A percentile compares a stretch with the other conserved stretches of the same genome.
phyloP scores from a whole-genome alignment of 2,113 vertebrate genomes.

The Mionectes macconnelli region DNA sequence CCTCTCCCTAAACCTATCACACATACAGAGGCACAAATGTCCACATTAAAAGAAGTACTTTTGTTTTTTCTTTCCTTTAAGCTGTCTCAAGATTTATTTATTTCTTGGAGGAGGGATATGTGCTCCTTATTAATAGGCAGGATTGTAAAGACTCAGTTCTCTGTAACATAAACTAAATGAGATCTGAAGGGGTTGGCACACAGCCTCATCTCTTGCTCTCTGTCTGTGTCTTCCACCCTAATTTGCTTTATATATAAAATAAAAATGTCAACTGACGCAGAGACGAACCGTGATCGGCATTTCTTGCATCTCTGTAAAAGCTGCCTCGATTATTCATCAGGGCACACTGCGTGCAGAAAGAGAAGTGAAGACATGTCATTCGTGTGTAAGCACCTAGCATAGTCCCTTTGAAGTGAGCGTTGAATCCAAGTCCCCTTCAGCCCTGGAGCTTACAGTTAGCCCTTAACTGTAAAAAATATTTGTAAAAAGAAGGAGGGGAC shows the following conservation, averaged over 20 bases:
- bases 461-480: background rate
- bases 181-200: background rate
- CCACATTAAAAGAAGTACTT: background rate
- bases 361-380: background rate
- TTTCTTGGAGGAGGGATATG: background rate
- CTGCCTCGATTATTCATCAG: conserved; percentile 43
- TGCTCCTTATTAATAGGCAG: background rate
- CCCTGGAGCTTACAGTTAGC: background rate
- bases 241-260: conserved; percentile 43
- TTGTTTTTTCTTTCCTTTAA: background rate
- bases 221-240: conserved; percentile 27
- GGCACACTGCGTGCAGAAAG: background rate
- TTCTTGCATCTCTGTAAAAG: background rate
- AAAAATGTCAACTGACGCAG: conserved; percentile 48
- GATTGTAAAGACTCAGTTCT: background rate
- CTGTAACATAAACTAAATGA: background rate
- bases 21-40: background rate
- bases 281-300: conserved; percentile 24
- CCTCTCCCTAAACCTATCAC: background rate
- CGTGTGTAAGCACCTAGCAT: background rate
- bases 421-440: conserved; percentile 1
- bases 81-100: background rate
- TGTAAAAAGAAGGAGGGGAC: background rate
- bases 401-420: conserved; percentile 25
- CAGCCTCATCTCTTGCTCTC: conserved; percentile 13